Base-by-base conservation (phyloP, 2,797 vertebrate genomes). In the Trachops cirrhosus region DNA sequence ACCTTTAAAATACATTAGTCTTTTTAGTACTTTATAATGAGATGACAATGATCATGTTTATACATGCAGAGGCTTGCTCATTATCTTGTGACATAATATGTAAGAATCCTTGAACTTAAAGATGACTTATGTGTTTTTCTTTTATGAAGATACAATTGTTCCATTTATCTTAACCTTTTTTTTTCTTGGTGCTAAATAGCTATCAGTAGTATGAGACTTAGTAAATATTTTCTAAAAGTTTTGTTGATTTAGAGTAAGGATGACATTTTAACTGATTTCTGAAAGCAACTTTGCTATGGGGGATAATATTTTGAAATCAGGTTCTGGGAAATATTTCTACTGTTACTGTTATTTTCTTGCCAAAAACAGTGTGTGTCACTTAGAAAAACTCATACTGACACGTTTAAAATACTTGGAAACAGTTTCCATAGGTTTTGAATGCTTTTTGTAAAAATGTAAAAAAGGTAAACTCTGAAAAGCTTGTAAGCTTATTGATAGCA, bases 1-100 rank as follows among this genome's bases (percentile, higher is more conserved):
- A 86, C 44, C 68, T 93, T 85, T 80, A 89, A 90, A 78, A 83
- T 83, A n/a, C 74, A 19, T 67, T 93, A 57, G 64, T 80, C 46
- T 93, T 89, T 74, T 4, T 11, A 62, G 22, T 86, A 71, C 37
- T 94, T 95, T 67, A 82, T 89, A 59, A 9, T 93, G 41, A 74
- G 78, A 21, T 89, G n/a, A n/a, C 34, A 80, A 21, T 68, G 52
- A 52, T 32, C n/a, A 26, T 34, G 39, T 26, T 95, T 89, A 57
- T 67, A 48, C 2, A 32, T 57, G 3, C 39, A 62, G 15, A 83
- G 12, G 1, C 71, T 83, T 93, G n/a, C 15, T 91, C 4, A 44
- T 95, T 79, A 32, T 71, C 37, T 92, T 44, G 29, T 79, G n/a
- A 68, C 15, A 48, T 37, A 62, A 37, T 67, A 8, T 34, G 29